Evolutionary conservation across 1,140 invertebrate genomes (phyloP).

Genomic region (Archivesica marissinica): DNA sequence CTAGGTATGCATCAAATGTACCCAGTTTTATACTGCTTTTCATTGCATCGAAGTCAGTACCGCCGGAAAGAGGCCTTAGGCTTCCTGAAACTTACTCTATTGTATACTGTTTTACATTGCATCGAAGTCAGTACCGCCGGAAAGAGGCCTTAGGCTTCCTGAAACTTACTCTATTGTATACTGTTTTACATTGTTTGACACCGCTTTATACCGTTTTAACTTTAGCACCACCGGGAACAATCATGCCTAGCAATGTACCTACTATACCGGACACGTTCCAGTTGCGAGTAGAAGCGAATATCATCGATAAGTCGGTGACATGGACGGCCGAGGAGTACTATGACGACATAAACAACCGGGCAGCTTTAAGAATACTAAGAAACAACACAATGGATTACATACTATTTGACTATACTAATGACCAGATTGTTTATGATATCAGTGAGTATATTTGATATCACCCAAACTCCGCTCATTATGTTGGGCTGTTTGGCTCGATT

Average conservation of each 20-base stretch:
- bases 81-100: background rate
- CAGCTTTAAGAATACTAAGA: slow-evolving; percentile 44
- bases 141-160: too few relatives aligned
- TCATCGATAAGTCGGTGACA: slow-evolving; percentile 53
- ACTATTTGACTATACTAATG: slow-evolving; percentile 67
- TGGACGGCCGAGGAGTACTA: slow-evolving; percentile 62
- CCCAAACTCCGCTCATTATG: background rate
- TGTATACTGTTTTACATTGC: background rate
- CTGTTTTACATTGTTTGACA: too few relatives aligned
- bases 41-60: background rate
- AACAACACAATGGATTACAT: slow-evolving; percentile 15
- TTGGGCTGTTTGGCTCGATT: too few relatives aligned
- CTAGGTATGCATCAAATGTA: too few relatives aligned
- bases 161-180: background rate
- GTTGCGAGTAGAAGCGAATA: slow-evolving; percentile 65
- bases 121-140: background rate
- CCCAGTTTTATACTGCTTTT: background rate
- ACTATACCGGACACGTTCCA: slow-evolving; percentile 54
- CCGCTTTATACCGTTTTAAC: background rate
- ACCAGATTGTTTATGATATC: slow-evolving; percentile 65
- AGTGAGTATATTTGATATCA: slow-evolving; percentile 51
- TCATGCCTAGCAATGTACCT: slow-evolving; percentile 63
- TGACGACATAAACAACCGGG: slow-evolving; percentile 59
- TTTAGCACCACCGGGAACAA: background rate
- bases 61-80: background rate